Evolutionary conservation across 2,113 vertebrate species (phyloP), one percentile per base, ranked within the genome.

Genomic region (Stigmatopora nigra): DNA sequence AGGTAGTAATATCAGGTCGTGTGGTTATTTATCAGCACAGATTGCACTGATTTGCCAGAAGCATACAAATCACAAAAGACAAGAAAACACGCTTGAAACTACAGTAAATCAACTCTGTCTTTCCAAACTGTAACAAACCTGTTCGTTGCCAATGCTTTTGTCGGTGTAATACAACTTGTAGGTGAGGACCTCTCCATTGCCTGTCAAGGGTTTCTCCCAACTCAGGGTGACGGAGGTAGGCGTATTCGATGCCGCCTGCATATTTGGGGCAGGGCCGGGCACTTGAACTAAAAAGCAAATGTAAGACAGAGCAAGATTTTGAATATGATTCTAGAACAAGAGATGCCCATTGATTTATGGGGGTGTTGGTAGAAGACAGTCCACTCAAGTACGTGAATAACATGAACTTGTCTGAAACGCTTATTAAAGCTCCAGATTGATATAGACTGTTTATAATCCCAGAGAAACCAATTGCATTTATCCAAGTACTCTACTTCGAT

Each of bases 91-190:
- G 4, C 53, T 55, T 11, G 9, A 41, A 41, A 7, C 38, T 41
- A 8, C 38, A 41, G 38, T 41, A 7, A 41, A 10, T 41, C 38
- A 41, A 20, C 19, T 52, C 36, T 19, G 59, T 17, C 51, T 14
- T 31, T 13, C 12, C 13, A 14, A n/a, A 2, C 38, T 41, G n/a
- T 15, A 45, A 61, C 59, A 15, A 25, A 65, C 97, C 95, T 98
- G 92, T 64, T 99, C 97, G 0, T 55, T 89, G 67, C 91, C 92
- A 48, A 89, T 75, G 16, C 92, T 92, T 68, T 93, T 94, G 84
- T 98, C 96, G 83, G 94, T 92, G 88, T 95, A 96, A 81, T 95
- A 98, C 38, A 99, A 69, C 75, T 97, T 98, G 84, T 98, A 99
- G 78, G 90, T 94, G 83, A 95, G 92, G 80, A 98, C 94, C 51